Evolutionary conservation across 2,888 invertebrate genomes (phyloP).

Genomic region (Schrankia costaestrigalis): DNA sequence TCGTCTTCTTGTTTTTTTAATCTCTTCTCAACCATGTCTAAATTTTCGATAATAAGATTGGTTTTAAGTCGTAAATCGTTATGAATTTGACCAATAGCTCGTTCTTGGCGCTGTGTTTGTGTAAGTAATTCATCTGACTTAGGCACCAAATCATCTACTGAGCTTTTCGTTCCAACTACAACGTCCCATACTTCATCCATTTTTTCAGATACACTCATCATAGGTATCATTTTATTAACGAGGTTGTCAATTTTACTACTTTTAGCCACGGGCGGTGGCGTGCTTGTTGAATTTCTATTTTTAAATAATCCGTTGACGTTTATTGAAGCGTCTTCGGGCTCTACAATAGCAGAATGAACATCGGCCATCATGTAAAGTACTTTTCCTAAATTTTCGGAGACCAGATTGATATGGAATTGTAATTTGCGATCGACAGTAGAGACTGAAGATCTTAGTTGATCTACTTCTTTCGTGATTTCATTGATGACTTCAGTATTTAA

Average conservation of each 20-base stretch:
- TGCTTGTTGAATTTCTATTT: slow-evolving; percentile 81
- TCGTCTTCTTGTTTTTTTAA: slow-evolving; percentile 92
- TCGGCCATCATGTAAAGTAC: slow-evolving; percentile 89
- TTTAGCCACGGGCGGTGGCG: slow-evolving; percentile 79
- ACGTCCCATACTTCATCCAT: slow-evolving; percentile 96
- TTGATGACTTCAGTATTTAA: slow-evolving; percentile 89
- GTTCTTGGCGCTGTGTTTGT: slow-evolving; percentile 92
- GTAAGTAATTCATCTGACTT: slow-evolving; percentile 92
- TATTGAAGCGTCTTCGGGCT: slow-evolving; percentile 82
- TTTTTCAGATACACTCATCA: slow-evolving; percentile 92
- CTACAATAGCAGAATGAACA: slow-evolving; percentile 91
- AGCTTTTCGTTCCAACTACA: slow-evolving; percentile 92
- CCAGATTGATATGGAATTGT: slow-evolving; percentile 91
- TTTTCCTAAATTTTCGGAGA: slow-evolving; percentile 90
- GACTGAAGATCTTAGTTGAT: slow-evolving; percentile 88
- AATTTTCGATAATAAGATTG: slow-evolving; percentile 92
- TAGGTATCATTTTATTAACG: slow-evolving; percentile 90
- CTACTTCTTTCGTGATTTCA: slow-evolving; percentile 90
- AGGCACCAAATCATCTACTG: slow-evolving; percentile 91
- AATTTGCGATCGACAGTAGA: slow-evolving; percentile 89
- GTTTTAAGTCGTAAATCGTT: slow-evolving; percentile 90
- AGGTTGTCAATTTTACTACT: slow-evolving; percentile 89
- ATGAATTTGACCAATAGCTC: slow-evolving; percentile 93
- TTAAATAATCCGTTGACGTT: slow-evolving; percentile 73
- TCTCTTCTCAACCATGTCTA: slow-evolving; percentile 91